Conservation (phyloP, 2,888 invertebrate genomes). For the Eubasilissa splendida region DNA sequence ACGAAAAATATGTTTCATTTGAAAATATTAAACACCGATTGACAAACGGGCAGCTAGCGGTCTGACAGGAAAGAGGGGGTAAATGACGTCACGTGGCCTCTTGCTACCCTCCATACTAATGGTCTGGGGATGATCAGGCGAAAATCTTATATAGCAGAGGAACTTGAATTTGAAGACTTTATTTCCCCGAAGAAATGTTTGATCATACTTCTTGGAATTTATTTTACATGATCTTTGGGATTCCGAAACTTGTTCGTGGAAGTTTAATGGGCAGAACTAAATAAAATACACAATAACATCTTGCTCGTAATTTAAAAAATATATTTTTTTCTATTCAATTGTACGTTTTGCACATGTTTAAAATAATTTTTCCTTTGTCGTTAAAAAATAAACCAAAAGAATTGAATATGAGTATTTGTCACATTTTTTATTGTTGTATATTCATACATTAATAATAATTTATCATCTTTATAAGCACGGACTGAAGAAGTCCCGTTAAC, state of each 20-base stretch:
- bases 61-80: not conserved
- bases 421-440: no score
- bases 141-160: conserved; percentile 23
- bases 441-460: no score
- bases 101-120: conserved; percentile 35
- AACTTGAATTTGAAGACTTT: conserved; percentile 40
- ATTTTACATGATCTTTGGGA: conserved; percentile 26
- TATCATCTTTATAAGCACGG: no score
- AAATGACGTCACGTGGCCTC: conserved; percentile 31
- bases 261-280: conserved; percentile 19
- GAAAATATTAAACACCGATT: not conserved
- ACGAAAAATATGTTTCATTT: not conserved
- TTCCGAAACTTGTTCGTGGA: conserved; percentile 23
- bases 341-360: not conserved
- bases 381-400: no score
- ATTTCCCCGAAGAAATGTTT: conserved; percentile 31
- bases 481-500: no score
- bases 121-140: conserved; percentile 25
- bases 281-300: conserved; percentile 13
- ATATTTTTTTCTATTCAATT: conserved; percentile 19
- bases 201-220: not conserved
- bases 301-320: conserved; percentile 16
- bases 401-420: no score
- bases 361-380: not conserved
- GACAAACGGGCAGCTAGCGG: conserved; percentile 7